Percentiles rank a stretch among this genome's conserved stretches.
phyloP scores from a whole-genome alignment of 2,797 vertebrate species.

The Etheostoma nigrum region DNA sequence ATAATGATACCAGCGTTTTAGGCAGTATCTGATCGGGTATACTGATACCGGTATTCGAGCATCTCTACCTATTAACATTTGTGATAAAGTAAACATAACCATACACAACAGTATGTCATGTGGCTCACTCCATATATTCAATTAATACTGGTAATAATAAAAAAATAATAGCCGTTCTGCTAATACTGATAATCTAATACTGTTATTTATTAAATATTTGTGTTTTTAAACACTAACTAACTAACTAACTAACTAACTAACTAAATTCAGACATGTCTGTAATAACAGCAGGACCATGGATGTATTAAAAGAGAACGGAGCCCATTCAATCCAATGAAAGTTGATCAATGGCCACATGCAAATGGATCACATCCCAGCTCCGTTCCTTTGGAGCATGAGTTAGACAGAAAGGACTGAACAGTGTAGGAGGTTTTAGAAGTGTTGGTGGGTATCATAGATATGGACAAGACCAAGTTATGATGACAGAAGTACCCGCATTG shows the following conservation, averaged over 20 bases:
- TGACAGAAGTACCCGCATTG: not conserved
- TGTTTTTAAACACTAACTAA: not conserved
- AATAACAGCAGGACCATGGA: conserved; percentile 1
- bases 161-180: not conserved
- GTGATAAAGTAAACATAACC: not conserved
- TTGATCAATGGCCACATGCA: not conserved
- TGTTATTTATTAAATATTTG: not conserved
- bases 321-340: not conserved
- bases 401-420: not conserved
- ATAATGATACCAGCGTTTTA: too few relatives aligned
- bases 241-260: too few relatives aligned
- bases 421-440: not conserved
- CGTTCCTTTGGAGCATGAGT: not conserved
- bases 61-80: not conserved
- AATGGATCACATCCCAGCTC: too few relatives aligned
- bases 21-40: too few relatives aligned
- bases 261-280: not conserved
- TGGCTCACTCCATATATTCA: not conserved
- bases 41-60: too few relatives aligned
- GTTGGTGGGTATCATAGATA: not conserved
- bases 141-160: not conserved
- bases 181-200: too few relatives aligned
- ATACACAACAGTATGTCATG: not conserved
- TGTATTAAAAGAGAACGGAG: not conserved
- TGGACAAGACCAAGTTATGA: not conserved